A percentile compares a stretch with the other conserved stretches of the same genome.
Evolutionary conservation across 2,797 vertebrate species (phyloP).

Genomic region (Nyctalus aviator): DNA sequence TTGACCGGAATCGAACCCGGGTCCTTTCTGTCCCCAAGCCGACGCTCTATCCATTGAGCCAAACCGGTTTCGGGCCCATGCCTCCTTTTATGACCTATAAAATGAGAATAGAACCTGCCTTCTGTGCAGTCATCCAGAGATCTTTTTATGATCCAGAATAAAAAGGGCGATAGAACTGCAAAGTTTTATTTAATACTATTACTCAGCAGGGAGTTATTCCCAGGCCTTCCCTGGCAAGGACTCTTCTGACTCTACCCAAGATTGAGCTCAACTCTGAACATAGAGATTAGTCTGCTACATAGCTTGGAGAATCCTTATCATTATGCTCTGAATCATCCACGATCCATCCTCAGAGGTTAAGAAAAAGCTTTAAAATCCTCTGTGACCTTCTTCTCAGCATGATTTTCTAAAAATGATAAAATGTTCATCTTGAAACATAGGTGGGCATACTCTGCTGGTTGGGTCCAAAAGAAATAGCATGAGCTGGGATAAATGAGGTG

Average conservation of each 20-base stretch:
- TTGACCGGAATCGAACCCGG: no score
- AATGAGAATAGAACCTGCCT: slow-evolving; percentile 8
- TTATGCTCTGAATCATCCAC: background rate
- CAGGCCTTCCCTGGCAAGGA: background rate
- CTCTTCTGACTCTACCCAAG: slow-evolving; percentile 1
- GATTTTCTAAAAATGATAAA: background rate
- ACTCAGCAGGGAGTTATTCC: background rate
- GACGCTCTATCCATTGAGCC: no score
- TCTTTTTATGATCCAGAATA: slow-evolving; percentile 16
- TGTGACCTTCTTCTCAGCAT: background rate
- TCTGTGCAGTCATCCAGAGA: background rate
- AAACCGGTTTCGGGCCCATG: background rate
- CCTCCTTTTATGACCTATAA: background rate
- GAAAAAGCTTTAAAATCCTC: background rate
- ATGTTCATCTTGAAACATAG: background rate
- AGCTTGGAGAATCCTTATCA: background rate
- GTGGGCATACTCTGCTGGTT: background rate
- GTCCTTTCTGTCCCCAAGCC: no score
- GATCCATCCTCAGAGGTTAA: background rate
- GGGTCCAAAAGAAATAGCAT: slow-evolving; percentile 6
- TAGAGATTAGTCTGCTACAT: background rate
- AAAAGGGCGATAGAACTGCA: background rate
- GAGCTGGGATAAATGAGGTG: background rate
- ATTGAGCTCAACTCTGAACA: background rate
- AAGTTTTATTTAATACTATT: slow-evolving; percentile 23